Percentiles rank a stretch among this genome's conserved stretches.
phyloP scores from a whole-genome alignment of 2,797 vertebrate genomes.

The Phalloptychus januarius region DNA sequence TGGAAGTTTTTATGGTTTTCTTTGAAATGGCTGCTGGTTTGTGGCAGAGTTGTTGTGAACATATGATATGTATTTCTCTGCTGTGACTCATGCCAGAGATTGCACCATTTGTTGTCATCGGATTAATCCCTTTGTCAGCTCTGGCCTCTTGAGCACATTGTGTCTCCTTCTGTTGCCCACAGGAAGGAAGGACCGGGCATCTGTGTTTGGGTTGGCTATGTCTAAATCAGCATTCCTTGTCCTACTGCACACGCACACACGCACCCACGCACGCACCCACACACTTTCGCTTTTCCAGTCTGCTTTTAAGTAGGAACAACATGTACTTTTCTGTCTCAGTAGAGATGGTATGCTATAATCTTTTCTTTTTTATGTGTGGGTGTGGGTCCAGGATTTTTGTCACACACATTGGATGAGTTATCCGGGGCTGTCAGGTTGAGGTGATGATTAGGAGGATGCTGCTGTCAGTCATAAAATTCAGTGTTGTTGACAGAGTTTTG shows the following conservation, averaged over 20 bases:
- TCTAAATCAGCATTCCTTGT: slow-evolving; percentile 83
- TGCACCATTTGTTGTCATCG: slow-evolving; percentile 73
- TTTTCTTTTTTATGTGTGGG: slow-evolving; percentile 70
- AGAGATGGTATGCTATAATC: slow-evolving; percentile 62
- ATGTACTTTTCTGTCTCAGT: slow-evolving; percentile 72
- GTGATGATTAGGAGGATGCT: slow-evolving; percentile 65
- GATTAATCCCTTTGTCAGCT: slow-evolving; percentile 81
- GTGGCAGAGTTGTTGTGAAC: slow-evolving; percentile 47
- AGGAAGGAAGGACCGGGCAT: slow-evolving; percentile 80
- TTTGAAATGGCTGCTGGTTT: slow-evolving; percentile 36
- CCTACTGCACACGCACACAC: slow-evolving; percentile 57
- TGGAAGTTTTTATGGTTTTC: slow-evolving; percentile 21
- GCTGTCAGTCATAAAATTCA: slow-evolving; percentile 70
- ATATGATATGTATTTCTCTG: slow-evolving; percentile 75
- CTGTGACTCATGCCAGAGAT: slow-evolving; percentile 66
- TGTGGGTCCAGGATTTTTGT: slow-evolving; percentile 63
- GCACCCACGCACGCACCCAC: slow-evolving; percentile 9
- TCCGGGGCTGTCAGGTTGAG: slow-evolving; percentile 61
- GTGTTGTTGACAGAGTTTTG: slow-evolving; percentile 30
- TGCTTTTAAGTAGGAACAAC: slow-evolving; percentile 58
- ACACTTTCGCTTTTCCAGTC: not conserved
- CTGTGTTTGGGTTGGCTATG: slow-evolving; percentile 81
- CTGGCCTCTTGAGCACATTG: slow-evolving; percentile 79
- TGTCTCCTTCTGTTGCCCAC: slow-evolving; percentile 82
- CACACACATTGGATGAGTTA: slow-evolving; percentile 61